Percentiles rank a stretch among this genome's conserved stretches.
phyloP scores from a whole-genome alignment of 2,797 vertebrate genomes.

The Ptychobarbus kaznakovi region DNA sequence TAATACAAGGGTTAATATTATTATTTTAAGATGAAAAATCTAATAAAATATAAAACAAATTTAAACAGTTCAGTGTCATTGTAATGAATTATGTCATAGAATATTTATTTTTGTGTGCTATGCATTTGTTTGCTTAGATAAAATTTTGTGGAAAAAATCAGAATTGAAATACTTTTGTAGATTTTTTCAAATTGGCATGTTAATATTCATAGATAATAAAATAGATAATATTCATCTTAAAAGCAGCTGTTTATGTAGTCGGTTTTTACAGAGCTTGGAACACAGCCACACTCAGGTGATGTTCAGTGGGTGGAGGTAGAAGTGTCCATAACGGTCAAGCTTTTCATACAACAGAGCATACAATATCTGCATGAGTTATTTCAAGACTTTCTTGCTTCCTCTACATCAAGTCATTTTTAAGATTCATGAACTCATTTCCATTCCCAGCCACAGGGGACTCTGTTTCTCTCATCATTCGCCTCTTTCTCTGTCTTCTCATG shows the following conservation, averaged over 20 bases:
- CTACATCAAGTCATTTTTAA: slow-evolving; percentile 10
- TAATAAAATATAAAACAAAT: not conserved
- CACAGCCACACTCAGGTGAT: slow-evolving; percentile 1
- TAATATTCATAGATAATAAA: no score
- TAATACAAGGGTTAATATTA: no score
- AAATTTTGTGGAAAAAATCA: not conserved
- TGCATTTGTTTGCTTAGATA: not conserved
- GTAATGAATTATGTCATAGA: not conserved
- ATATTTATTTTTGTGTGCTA: not conserved
- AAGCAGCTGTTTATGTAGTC: not conserved
- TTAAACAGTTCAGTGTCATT: not conserved
- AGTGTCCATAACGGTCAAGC: not conserved
- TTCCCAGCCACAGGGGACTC: slow-evolving; percentile 32
- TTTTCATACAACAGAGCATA: slow-evolving; percentile 1
- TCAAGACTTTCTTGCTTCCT: not conserved
- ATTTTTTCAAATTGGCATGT: not conserved
- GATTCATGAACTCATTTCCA: slow-evolving; percentile 26
- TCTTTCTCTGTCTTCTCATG: slow-evolving; percentile 47
- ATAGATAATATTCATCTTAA: not conserved
- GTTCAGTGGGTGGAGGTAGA: not conserved
- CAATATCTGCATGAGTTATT: slow-evolving; percentile 11
- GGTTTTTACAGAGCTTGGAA: not conserved
- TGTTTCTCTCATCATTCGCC: slow-evolving; percentile 40
- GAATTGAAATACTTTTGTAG: not conserved
- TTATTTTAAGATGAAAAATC: not conserved